Conservation (phyloP, 2,113 vertebrate genomes). For the Ptychochromis oligacanthus region DNA sequence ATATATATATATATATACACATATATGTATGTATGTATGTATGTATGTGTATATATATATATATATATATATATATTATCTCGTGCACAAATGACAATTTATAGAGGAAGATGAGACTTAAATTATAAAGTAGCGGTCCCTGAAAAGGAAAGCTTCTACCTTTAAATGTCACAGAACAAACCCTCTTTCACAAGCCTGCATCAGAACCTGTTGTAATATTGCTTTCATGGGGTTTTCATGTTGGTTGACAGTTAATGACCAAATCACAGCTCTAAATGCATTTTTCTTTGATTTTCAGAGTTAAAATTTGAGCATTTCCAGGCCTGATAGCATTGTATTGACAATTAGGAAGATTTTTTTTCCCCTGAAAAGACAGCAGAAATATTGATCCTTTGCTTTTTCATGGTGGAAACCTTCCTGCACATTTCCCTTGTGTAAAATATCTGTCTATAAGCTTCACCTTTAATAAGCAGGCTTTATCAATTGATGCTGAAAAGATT, state of each 20-base stretch:
- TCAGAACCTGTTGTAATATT: background rate
- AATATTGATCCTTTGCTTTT: conserved; percentile 6
- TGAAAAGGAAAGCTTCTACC: background rate
- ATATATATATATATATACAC: no score
- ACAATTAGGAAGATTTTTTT: background rate
- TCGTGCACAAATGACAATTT: background rate
- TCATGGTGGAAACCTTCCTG: background rate
- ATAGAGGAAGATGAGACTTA: background rate
- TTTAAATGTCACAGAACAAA: background rate
- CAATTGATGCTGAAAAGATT: background rate
- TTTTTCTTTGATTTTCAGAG: background rate
- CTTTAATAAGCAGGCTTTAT: conserved; percentile 23
- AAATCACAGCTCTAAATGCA: background rate
- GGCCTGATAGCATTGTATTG: background rate
- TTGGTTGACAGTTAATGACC: background rate
- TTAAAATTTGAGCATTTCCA: background rate
- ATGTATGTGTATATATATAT: no score
- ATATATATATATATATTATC: background rate
- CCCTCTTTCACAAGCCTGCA: background rate
- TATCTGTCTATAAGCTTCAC: background rate
- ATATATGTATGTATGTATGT: no score
- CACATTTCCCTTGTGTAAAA: background rate
- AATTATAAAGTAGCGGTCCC: background rate
- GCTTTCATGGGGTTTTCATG: background rate
- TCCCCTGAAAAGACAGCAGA: background rate